A percentile compares a stretch with the other conserved stretches of the same genome.
phyloP scores from a whole-genome alignment of 2,797 vertebrate genomes.

The Sebastes diploproa region DNA sequence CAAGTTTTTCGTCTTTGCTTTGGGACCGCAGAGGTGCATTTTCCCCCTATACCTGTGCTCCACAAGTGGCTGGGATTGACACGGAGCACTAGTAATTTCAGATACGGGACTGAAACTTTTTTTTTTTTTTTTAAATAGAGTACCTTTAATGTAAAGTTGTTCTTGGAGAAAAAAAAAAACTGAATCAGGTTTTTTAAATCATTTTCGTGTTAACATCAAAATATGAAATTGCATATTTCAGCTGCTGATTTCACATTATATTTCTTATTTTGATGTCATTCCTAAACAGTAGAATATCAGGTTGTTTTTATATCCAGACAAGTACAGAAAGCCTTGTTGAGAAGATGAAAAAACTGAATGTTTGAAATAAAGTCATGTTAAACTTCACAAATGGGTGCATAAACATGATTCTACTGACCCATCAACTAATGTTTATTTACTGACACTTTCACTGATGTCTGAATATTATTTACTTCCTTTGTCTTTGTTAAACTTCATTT shows the following conservation, averaged over 20 bases:
- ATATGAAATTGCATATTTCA: conserved; percentile 48
- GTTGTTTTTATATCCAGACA: conserved; percentile 53
- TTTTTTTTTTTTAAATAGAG: conserved; percentile 44
- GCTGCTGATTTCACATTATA: conserved; percentile 47
- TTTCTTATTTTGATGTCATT: conserved; percentile 46
- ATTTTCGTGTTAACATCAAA: conserved; percentile 48
- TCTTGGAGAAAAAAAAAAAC: conserved; percentile 50
- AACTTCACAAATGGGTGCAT: conserved; percentile 35
- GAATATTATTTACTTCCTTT: conserved; percentile 7
- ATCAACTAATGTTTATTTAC: conserved; percentile 32
- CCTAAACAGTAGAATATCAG: conserved; percentile 44
- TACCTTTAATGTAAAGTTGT: conserved; percentile 81
- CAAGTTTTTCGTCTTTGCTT: conserved; percentile 63
- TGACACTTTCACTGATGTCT: conserved; percentile 23
- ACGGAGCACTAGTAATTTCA: conserved; percentile 59
- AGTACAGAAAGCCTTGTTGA: conserved; percentile 12
- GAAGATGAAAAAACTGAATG: conserved; percentile 10
- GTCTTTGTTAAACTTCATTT: conserved; percentile 31
- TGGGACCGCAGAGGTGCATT: conserved; percentile 64
- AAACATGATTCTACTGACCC: conserved; percentile 29
- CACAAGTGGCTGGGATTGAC: conserved; percentile 54
- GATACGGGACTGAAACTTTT: conserved; percentile 53
- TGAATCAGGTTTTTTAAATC: conserved; percentile 69
- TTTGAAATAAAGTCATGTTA: conserved; percentile 42
- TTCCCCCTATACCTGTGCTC: conserved; percentile 40